phyloP scores from a whole-genome alignment of 1,140 invertebrate genomes.

The Pemphigus obesinymphae region DNA sequence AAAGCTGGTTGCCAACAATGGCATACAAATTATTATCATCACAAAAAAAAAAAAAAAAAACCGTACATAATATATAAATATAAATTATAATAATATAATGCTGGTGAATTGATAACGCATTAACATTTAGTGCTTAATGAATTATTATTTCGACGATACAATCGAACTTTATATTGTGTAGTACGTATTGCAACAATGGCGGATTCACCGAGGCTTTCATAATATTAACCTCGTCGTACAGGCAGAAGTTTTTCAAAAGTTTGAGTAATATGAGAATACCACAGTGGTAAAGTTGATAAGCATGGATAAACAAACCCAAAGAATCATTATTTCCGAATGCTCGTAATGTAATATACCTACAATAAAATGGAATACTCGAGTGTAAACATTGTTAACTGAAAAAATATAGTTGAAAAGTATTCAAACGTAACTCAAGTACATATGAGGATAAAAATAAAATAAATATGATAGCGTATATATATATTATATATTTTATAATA shows the following conservation, averaged over 20 bases:
- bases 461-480: background rate
- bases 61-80: background rate
- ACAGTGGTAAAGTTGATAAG: background rate
- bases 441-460: background rate
- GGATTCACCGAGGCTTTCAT: background rate
- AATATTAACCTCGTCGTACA: background rate
- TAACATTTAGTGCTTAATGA: background rate
- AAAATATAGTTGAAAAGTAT: constrained; percentile 3
- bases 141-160: background rate
- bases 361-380: constrained; percentile 6
- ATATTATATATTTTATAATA: too few relatives aligned
- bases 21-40: too few relatives aligned
- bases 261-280: background rate
- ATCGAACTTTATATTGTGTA: background rate
- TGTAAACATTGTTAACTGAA: constrained; percentile 11
- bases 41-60: too few relatives aligned
- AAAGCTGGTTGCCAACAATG: background rate
- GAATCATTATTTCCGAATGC: background rate
- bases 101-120: background rate
- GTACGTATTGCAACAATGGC: background rate
- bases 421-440: background rate
- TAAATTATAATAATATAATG: background rate
- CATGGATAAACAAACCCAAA: constrained; percentile 4
- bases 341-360: background rate
- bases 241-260: background rate